Conservation (phyloP, 1,140 invertebrate genomes). For the Zeugodacus cucurbitae region DNA sequence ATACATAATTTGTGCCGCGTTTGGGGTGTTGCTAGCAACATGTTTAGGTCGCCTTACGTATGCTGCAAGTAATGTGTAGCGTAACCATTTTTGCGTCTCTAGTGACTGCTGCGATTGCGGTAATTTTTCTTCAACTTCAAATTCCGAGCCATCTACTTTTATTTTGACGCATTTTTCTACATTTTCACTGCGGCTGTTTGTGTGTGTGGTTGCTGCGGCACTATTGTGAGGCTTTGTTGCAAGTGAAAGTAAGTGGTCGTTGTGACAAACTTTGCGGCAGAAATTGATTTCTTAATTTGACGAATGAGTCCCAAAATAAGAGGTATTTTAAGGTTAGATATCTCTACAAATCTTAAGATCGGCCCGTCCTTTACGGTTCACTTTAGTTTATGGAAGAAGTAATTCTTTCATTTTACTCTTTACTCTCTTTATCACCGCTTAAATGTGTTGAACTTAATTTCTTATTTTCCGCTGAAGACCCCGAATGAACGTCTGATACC, state of each 20-base stretch:
- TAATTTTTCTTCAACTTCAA: background rate
- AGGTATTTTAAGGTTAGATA: too few relatives aligned
- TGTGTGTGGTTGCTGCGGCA: too few relatives aligned
- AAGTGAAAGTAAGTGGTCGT: background rate
- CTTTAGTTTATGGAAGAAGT: too few relatives aligned
- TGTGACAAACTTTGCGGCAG: background rate
- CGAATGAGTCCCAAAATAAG: too few relatives aligned
- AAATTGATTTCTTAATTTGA: too few relatives aligned
- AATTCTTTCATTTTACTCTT: too few relatives aligned
- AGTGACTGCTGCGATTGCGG: background rate
- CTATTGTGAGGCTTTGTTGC: background rate
- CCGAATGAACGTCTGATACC: too few relatives aligned
- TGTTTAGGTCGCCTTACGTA: conserved; percentile 13
- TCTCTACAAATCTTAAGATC: too few relatives aligned
- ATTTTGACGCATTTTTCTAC: background rate
- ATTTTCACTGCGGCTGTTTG: background rate
- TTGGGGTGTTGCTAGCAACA: conserved; percentile 14
- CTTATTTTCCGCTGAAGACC: too few relatives aligned
- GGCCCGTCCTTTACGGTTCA: too few relatives aligned
- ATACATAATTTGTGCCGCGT: background rate
- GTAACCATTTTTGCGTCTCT: background rate
- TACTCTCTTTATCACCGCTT: too few relatives aligned
- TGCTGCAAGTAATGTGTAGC: conserved; percentile 8
- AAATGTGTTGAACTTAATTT: too few relatives aligned
- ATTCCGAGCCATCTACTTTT: background rate